These are phyloP conservation scores for Aphodius granarius DNA, from an alignment of 2,888 invertebrate species.

Conservation along the genomic window DNA sequence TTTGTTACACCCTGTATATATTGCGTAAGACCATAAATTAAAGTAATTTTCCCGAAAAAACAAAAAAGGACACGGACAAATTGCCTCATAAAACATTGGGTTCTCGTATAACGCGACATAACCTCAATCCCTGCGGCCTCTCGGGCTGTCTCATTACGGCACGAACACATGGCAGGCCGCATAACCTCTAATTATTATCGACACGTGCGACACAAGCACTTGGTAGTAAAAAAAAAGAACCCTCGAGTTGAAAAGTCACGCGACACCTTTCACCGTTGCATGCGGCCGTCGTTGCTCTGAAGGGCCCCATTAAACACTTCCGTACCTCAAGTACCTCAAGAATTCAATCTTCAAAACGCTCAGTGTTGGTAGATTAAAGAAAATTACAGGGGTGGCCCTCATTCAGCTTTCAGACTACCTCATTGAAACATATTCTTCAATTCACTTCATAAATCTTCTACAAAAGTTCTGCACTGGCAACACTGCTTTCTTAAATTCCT, in stretches of 20 bases:
- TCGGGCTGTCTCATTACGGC: not conserved
- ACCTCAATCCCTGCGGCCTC: not conserved
- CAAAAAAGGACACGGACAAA: too few species aligned
- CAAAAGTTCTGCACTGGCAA: too few species aligned
- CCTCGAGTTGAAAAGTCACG: not conserved
- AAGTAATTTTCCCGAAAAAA: too few species aligned
- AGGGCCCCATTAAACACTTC: not conserved
- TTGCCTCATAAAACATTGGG: too few species aligned
- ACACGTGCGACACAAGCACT: not conserved
- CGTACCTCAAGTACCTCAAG: not conserved
- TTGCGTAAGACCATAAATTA: too few species aligned
- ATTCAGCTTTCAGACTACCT: too few species aligned
- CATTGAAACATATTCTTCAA: too few species aligned
- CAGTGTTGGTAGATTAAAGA: too few species aligned
- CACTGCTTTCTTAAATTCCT: too few species aligned
- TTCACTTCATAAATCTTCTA: too few species aligned
- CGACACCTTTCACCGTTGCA: not conserved
- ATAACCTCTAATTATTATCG: not conserved
- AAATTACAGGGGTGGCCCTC: too few species aligned
- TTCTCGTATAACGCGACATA: not conserved
- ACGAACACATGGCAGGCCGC: not conserved
- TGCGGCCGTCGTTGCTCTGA: not conserved
- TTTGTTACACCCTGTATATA: too few species aligned
- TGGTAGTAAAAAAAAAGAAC: not conserved
- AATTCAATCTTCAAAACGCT: not conserved